phyloP scores from a whole-genome alignment of 2,888 invertebrate genomes.

The Melieria crassipennis region DNA sequence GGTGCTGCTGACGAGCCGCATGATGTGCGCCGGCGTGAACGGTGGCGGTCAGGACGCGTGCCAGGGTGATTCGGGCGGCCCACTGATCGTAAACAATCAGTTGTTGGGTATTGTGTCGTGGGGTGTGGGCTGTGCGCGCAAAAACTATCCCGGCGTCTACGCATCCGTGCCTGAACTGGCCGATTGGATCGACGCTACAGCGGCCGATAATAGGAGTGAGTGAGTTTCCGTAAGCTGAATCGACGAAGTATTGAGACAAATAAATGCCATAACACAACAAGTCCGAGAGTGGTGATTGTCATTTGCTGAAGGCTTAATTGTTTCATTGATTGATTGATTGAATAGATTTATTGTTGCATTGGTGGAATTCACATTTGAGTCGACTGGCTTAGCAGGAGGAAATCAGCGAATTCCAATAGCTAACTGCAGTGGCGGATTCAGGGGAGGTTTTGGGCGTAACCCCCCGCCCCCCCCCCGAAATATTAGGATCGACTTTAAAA shows the following conservation, averaged over 20 bases:
- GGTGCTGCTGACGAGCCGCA: constrained; percentile 48
- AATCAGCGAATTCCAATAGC: no score
- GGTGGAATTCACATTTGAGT: no score
- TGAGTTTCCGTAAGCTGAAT: not conserved
- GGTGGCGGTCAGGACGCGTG: constrained; percentile 55
- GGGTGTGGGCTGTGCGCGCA: constrained; percentile 54
- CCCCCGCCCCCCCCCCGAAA: no score
- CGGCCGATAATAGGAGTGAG: constrained; percentile 16
- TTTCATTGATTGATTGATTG: not conserved
- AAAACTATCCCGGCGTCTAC: constrained; percentile 36
- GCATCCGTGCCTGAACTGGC: constrained; percentile 49
- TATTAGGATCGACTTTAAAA: no score
- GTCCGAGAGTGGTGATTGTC: constrained; percentile 25
- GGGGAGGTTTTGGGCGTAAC: no score
- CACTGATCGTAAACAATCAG: constrained; percentile 48
- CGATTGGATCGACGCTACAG: constrained; percentile 46
- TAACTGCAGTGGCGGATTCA: no score
- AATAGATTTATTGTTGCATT: no score
- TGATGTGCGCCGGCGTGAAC: constrained; percentile 55
- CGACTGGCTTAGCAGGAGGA: no score
- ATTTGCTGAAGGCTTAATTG: constrained; percentile 27
- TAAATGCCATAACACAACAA: not conserved
- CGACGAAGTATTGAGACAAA: constrained; percentile 21
- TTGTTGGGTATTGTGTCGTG: constrained; percentile 60
- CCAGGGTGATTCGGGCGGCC: constrained; percentile 62